These are phyloP conservation scores for Tapera naevia DNA, from an alignment of 2,797 vertebrate genomes.

Conservation along the genomic window DNA sequence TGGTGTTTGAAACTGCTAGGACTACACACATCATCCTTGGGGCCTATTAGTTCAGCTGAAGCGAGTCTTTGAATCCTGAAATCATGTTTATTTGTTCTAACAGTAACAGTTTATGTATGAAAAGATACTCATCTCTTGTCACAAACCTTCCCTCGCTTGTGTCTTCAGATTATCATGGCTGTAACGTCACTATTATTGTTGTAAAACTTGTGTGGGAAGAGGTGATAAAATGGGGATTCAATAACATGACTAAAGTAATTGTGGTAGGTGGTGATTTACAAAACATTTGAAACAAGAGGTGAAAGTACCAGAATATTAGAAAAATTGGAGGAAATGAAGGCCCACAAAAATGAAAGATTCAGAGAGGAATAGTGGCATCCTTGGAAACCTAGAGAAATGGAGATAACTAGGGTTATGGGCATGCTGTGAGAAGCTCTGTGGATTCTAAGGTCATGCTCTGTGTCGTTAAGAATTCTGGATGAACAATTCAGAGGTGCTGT, in stretches of 20 bases:
- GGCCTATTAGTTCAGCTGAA: background rate
- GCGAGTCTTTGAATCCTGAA: background rate
- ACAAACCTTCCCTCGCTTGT: background rate
- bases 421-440: background rate
- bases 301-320: background rate
- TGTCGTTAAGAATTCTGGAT: background rate
- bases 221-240: background rate
- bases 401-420: background rate
- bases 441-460: background rate
- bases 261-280: background rate
- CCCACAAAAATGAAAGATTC: background rate
- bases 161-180: background rate
- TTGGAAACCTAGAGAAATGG: background rate
- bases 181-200: background rate
- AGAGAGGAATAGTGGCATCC: background rate
- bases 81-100: background rate
- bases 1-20: background rate
- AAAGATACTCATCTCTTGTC: background rate
- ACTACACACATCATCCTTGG: background rate
- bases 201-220: background rate
- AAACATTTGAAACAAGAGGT: background rate
- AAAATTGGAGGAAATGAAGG: background rate
- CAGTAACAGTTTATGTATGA: background rate
- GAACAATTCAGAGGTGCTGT: background rate
- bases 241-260: background rate